A percentile compares a stretch with the other conserved stretches of the same genome.
phyloP scores from a whole-genome alignment of 2,888 invertebrate genomes.

The Lasius platythorax region DNA sequence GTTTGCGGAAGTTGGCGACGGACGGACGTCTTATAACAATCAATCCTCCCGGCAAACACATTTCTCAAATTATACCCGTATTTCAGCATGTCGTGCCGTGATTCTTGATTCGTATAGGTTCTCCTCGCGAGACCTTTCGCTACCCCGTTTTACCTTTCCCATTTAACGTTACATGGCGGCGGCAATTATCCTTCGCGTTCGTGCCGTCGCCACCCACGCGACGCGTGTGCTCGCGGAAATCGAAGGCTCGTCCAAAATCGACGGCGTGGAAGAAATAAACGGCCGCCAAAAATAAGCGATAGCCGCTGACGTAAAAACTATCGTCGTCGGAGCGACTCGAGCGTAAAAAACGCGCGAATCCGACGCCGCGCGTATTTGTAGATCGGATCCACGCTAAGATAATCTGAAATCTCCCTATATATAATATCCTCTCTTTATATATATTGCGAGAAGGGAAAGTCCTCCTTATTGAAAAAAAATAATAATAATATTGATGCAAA shows the following conservation, averaged over 20 bases:
- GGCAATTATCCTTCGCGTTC: conserved; percentile 27
- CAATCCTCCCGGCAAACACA: not conserved
- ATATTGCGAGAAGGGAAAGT: not conserved
- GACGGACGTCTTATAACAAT: not conserved
- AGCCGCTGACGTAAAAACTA: not conserved
- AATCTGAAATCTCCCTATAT: not conserved
- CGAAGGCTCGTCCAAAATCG: conserved; percentile 17
- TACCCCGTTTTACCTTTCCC: conserved; percentile 39
- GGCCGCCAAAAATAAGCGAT: conserved; percentile 25
- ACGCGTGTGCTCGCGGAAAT: not conserved
- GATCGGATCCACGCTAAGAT: not conserved
- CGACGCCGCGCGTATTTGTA: not conserved
- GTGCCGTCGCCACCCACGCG: conserved; percentile 3
- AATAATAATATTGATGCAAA: not conserved
- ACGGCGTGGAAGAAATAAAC: conserved; percentile 2
- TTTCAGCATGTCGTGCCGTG: not conserved
- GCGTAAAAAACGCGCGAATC: not conserved
- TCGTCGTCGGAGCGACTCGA: not conserved
- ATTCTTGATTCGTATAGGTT: conserved; percentile 1
- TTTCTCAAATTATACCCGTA: not conserved
- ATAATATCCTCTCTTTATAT: too few relatives aligned
- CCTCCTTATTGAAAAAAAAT: not conserved
- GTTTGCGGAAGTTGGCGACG: not conserved
- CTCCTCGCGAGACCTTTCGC: conserved; percentile 36
- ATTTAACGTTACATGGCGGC: conserved; percentile 24